phyloP scores from a whole-genome alignment of 1,140 invertebrate genomes.

The Bombus waltoni region DNA sequence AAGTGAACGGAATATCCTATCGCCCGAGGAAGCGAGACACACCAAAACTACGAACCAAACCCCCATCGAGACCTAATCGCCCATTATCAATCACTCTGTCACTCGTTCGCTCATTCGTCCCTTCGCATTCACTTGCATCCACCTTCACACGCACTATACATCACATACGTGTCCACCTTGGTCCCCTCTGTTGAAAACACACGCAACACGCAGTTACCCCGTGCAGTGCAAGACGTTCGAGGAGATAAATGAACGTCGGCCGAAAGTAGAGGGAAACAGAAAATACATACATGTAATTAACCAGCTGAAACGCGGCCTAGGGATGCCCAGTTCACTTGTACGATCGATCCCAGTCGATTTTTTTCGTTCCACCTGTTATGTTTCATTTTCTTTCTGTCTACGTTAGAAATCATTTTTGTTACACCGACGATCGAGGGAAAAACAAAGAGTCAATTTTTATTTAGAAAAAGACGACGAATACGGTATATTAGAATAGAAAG shows the following conservation, averaged over 20 bases:
- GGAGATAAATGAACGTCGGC: conserved; percentile 49
- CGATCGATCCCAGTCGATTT: conserved; percentile 61
- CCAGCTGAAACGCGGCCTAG: conserved; percentile 54
- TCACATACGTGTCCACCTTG: conserved; percentile 44
- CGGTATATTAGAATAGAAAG: background rate
- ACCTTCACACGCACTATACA: conserved; percentile 63
- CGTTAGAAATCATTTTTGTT: background rate
- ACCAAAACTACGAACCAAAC: background rate
- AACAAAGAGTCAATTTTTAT: background rate
- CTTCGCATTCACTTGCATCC: conserved; percentile 58
- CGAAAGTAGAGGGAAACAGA: conserved; percentile 30
- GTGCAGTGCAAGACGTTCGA: conserved; percentile 53
- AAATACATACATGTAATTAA: conserved; percentile 40
- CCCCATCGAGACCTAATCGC: background rate
- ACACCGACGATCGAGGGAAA: background rate
- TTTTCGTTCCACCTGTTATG: background rate
- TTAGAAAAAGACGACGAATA: background rate
- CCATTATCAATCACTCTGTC: conserved; percentile 59
- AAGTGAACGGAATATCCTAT: conserved; percentile 44
- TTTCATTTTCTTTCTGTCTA: background rate
- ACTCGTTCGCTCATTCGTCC: conserved; percentile 62
- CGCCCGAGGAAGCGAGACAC: conserved; percentile 50
- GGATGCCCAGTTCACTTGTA: conserved; percentile 63
- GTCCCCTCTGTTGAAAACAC: conserved; percentile 39
- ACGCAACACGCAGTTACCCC: conserved; percentile 49